Conservation (phyloP, 2,797 vertebrate species). For the Loriculus beryllinus region DNA sequence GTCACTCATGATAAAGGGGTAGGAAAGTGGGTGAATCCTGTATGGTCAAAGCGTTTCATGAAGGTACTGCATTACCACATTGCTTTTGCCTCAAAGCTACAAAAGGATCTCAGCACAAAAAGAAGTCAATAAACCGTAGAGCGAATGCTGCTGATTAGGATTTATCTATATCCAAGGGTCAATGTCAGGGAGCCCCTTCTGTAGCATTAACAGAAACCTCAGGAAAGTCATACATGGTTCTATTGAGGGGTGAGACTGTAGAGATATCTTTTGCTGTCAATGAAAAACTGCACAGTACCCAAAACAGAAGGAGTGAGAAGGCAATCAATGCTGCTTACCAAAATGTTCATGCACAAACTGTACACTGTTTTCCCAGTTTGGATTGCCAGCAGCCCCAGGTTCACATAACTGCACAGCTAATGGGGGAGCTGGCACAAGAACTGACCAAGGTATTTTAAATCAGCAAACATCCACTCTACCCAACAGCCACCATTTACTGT, state of each 20-base stretch:
- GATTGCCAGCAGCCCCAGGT: background rate
- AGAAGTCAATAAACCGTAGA: background rate
- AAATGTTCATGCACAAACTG: background rate
- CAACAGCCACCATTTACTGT: background rate
- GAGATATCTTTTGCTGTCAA: background rate
- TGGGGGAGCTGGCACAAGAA: background rate
- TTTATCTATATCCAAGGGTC: background rate
- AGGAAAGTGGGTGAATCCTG: background rate
- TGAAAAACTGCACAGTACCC: background rate
- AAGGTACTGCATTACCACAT: background rate
- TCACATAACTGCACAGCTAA: background rate
- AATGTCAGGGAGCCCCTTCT: background rate
- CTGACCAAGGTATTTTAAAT: background rate
- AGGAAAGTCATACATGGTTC: background rate
- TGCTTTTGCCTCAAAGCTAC: background rate
- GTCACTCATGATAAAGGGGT: background rate
- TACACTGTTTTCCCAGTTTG: background rate
- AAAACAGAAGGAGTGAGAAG: background rate
- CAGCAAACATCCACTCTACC: background rate
- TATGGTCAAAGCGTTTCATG: background rate
- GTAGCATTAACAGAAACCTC: background rate
- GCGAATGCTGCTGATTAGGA: background rate
- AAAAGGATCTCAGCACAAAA: background rate
- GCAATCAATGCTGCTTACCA: background rate
- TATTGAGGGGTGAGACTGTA: background rate